Evolutionary conservation across 2,797 vertebrate genomes (phyloP), one percentile per base, ranked within the genome.

Genomic region (Botia kubotai): DNA sequence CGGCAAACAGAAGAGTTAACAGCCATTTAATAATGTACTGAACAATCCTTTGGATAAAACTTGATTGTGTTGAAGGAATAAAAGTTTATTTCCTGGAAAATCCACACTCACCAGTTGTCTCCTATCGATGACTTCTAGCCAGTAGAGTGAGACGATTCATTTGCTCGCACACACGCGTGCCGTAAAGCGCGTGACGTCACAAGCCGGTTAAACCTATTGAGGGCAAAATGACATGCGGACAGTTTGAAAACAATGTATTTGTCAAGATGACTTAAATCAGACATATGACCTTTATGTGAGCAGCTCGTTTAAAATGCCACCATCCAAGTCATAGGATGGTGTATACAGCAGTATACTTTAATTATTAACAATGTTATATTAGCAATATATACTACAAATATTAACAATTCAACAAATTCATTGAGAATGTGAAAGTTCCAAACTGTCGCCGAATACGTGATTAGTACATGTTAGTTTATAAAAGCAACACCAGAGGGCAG

Each of bases 401-500:
- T 57, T 21, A 19, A 57, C 7, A 2, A 19, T 57, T 57, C 10
- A 58, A 21, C 19, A 58, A 10, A 58, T 23, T 58, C 2, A 58
- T 3, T 58, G 55, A 58, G 10, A 60, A 26, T 6, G 12, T 58
- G 10, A 23, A 8, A 17, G 23, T 21, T 23, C 12, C 12, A 12
- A 23, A 26, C 3, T 60, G 21, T 12, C 26, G 10, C 21, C 16
- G 52, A 5, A 11, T 6, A 53, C 5, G n/a, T 53, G 17, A 1
- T 33, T 3, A 2, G 26, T 6, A 13, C 6, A 10, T 72, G 6
- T 58, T 6, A 21, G 29, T 23, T 36, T 48, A 48, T 3, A 6
- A 60, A 62, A 14, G 10, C 14, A 75, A 58, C 72, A 60, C 65
- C 36, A 69, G 72, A 81, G 65, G 53, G 72, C 72, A 81, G 72